phyloP scores from a whole-genome alignment of 2,113 vertebrate genomes.

The Lepisosteus osseus region DNA sequence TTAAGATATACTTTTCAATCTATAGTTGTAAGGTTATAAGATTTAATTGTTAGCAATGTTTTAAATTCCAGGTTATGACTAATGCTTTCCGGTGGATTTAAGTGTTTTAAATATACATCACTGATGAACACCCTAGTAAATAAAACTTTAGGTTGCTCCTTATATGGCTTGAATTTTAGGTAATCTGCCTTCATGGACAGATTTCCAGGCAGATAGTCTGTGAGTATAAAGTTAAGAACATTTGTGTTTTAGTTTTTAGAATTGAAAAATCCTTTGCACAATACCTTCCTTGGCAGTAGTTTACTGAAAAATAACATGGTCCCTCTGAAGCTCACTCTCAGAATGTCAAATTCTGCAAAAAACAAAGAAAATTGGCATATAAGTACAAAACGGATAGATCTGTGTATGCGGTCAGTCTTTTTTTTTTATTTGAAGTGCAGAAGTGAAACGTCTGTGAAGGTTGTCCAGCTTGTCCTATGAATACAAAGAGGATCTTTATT shows the following conservation, averaged over 20 bases:
- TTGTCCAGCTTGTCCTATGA: background rate
- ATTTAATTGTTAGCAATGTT: too few species aligned
- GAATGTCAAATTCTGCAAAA: background rate
- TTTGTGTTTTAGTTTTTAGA: background rate
- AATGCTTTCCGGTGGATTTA: too few species aligned
- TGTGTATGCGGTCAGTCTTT: background rate
- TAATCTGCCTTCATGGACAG: background rate
- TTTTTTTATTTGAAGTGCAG: background rate
- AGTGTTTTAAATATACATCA: too few species aligned
- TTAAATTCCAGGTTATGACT: too few species aligned
- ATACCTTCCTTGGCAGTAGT: background rate
- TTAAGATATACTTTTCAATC: too few species aligned
- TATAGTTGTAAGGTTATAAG: too few species aligned
- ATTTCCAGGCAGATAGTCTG: too few species aligned
- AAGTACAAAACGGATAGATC: background rate
- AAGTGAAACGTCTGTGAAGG: background rate
- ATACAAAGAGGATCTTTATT: conserved; percentile 1
- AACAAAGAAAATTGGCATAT: background rate
- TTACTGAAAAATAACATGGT: background rate
- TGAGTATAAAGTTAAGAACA: background rate
- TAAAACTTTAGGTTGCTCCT: too few species aligned
- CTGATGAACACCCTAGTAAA: too few species aligned
- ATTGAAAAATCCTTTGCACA: background rate
- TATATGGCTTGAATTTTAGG: too few species aligned
- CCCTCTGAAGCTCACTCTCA: conserved; percentile 5